These are phyloP conservation scores for Okapia johnstoni DNA, from an alignment of 2,113 vertebrate genomes.

Conservation along the genomic window DNA sequence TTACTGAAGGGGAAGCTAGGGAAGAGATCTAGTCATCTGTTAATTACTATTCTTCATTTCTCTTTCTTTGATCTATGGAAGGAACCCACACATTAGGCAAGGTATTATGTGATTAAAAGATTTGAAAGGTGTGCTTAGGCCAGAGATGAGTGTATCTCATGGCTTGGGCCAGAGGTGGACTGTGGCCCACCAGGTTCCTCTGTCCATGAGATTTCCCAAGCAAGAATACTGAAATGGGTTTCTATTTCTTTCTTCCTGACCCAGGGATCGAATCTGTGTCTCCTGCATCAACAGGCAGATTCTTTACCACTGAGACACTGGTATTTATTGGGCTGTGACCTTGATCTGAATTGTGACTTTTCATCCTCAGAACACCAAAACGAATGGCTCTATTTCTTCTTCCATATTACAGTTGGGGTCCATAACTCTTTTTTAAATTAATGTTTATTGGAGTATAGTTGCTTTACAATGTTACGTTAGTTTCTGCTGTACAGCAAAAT, in stretches of 20 bases:
- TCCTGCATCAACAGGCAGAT: background rate
- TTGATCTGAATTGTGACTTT: background rate
- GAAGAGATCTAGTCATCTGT: background rate
- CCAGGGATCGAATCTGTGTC: background rate
- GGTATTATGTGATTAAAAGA: background rate
- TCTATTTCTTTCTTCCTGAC: background rate
- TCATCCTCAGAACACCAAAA: background rate
- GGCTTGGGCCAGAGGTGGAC: background rate
- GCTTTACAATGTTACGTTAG: background rate
- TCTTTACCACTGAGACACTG: background rate
- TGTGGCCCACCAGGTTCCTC: background rate
- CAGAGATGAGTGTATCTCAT: background rate
- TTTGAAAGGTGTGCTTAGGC: background rate
- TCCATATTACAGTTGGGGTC: background rate
- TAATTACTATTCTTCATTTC: background rate
- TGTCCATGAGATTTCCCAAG: background rate
- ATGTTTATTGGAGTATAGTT: background rate
- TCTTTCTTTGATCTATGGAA: background rate
- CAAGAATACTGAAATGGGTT: background rate
- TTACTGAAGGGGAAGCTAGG: background rate
- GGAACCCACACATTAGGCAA: background rate
- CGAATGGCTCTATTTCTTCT: background rate
- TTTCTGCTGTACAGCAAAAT: background rate
- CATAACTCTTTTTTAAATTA: background rate
- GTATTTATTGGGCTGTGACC: too few species aligned